Percentiles rank a stretch among this genome's conserved stretches.
phyloP scores from a whole-genome alignment of 2,113 vertebrate species.

The Bambusicola thoracicus region DNA sequence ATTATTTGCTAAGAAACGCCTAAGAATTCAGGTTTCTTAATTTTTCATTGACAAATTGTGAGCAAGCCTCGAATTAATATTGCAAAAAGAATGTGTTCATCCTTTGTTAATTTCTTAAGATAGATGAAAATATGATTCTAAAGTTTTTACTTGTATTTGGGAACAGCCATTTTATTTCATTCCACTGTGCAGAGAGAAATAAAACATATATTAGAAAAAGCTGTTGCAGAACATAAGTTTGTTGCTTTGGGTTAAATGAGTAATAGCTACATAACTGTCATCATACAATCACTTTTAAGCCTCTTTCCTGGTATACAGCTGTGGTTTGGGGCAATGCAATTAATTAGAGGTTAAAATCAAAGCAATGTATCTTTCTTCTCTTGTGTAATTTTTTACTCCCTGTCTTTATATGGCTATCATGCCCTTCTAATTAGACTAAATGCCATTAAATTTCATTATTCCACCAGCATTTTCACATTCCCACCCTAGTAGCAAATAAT shows the following conservation, averaged over 20 bases:
- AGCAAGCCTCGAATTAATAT: neutral
- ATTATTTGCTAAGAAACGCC: neutral
- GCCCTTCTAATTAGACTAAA: neutral
- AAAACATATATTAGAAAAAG: conserved; percentile 32
- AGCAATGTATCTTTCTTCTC: conserved; percentile 41
- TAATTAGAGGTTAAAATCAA: conserved; percentile 57
- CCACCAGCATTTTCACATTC: neutral
- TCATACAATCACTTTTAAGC: conserved; percentile 42
- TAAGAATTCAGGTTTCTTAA: neutral
- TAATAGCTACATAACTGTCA: conserved; percentile 58
- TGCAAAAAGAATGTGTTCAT: neutral
- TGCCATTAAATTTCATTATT: neutral
- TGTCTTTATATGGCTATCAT: neutral
- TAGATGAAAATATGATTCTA: neutral
- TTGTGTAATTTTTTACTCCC: conserved; percentile 10
- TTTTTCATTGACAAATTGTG: neutral
- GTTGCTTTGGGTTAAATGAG: conserved; percentile 23
- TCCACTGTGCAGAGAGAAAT: neutral
- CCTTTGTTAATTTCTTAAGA: conserved; percentile 11
- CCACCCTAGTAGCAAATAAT: neutral
- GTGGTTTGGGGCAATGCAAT: neutral
- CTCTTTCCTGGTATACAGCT: conserved; percentile 30
- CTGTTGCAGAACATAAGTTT: conserved; percentile 6
- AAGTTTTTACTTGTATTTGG: neutral
- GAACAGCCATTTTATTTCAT: neutral